Evolutionary conservation across 2,113 vertebrate species (phyloP).

Genomic region (Guaruba guarouba): DNA sequence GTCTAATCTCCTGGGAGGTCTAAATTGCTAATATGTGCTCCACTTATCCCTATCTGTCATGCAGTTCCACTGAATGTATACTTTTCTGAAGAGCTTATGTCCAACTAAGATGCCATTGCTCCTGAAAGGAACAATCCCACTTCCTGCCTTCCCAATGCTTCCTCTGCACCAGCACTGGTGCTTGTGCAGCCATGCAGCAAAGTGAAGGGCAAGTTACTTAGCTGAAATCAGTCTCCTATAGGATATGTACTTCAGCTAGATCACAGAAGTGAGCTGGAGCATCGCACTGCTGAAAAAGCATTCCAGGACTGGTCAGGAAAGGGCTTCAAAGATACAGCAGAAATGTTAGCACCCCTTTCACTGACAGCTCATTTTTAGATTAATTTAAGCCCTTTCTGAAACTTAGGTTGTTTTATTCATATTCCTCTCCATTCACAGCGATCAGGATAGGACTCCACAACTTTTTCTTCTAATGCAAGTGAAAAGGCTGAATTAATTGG

Average conservation of each 20-base stretch:
- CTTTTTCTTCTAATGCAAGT: neutral
- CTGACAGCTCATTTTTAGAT: neutral
- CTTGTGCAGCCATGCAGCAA: neutral
- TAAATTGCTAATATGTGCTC: neutral
- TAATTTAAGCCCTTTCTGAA: neutral
- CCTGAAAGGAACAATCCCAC: neutral
- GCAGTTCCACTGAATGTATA: accelerated
- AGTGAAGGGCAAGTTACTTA: neutral
- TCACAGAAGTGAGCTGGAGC: neutral
- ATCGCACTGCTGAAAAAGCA: neutral
- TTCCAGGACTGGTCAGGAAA: neutral
- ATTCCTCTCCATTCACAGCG: neutral
- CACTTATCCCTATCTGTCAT: neutral
- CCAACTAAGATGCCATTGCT: neutral
- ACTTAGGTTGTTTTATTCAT: neutral
- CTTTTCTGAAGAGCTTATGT: neutral
- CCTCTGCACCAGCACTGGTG: neutral
- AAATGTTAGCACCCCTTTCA: neutral
- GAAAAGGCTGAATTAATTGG: neutral
- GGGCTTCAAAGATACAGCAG: neutral
- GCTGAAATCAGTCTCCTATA: neutral
- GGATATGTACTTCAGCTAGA: neutral
- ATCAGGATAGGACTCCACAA: neutral
- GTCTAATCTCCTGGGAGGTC: neutral
- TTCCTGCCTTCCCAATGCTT: neutral